Evolutionary conservation across 2,888 invertebrate genomes (phyloP), one percentile per base, ranked within the genome.

Genomic region (Dioctria rufipes): DNA sequence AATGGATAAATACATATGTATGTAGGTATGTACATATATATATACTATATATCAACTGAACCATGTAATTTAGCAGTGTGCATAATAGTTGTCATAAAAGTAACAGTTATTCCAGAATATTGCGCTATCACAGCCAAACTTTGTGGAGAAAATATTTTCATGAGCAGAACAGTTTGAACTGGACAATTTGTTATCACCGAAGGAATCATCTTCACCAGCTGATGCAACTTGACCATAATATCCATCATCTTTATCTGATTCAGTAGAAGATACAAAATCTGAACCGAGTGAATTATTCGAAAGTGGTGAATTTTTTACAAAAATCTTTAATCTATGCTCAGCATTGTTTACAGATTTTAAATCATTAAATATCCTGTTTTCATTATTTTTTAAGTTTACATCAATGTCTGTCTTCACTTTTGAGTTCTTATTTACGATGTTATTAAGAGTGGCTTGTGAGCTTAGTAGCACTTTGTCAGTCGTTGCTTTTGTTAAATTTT

Each of bases 41-140:
- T 25, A 25, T 25, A 25, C 25, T 25, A 25, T 25, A 25, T 25
- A 25, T 25, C 25, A 25, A 25, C 25, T 25, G 25, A 25, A 25
- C 25, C 25, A 25, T 1, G 25, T 2, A 25, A 25, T 25, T 25
- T 25, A 25, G 25, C 25, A 25, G 25, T 25, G 25, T 11, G 87
- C 87, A 81, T 88, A 88, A 80, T 86, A 86, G 73, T 87, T 86
- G 11, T 84, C 84, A 49, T 87, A 87, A 78, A 87, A 87, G 83
- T 87, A 89, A 85, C 91, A 91, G 88, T 91, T 92, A 89, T 91
- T 92, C 92, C 92, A 92, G 88, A 92, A 92, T 81, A 92, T 91
- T 84, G 92, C 92, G 85, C 92, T 92, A 88, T 92, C 91, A 87
- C 92, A 91, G 88, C 92, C 91, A 65, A 85, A 82, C 39, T 85